These are phyloP conservation scores for Chlorospingus semifuscus DNA, from an alignment of 2,797 vertebrate species.

Conservation along the genomic window DNA sequence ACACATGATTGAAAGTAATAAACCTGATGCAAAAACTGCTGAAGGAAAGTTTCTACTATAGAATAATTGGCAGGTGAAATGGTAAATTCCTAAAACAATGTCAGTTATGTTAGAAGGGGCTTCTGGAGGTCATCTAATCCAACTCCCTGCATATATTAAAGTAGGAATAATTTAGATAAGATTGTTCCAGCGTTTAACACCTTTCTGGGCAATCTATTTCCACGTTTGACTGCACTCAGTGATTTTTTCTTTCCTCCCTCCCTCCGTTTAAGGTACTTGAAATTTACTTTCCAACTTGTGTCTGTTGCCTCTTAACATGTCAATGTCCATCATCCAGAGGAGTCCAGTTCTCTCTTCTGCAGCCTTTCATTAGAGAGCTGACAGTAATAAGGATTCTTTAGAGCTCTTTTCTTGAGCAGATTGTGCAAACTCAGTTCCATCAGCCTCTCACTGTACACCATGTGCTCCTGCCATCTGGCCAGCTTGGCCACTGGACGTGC, in stretches of 20 bases:
- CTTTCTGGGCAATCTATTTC: not conserved
- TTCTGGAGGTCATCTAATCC: not conserved
- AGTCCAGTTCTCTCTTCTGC: not conserved
- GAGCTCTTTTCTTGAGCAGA: not conserved
- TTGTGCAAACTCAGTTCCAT: not conserved
- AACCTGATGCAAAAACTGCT: not conserved
- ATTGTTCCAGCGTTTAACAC: not conserved
- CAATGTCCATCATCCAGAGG: not conserved
- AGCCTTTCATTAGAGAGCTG: not conserved
- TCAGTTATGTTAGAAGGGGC: not conserved
- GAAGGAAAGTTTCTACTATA: not conserved
- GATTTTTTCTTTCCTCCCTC: not conserved
- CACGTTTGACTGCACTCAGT: not conserved
- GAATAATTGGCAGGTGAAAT: not conserved
- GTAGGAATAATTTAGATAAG: not conserved
- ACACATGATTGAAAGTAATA: not conserved
- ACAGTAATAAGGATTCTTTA: not conserved
- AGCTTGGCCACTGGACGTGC: not conserved
- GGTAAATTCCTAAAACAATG: not conserved
- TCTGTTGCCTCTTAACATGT: not conserved
- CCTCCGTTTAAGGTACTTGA: not conserved
- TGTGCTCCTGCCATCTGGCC: not conserved
- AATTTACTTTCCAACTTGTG: not conserved
- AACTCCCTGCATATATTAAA: not conserved
- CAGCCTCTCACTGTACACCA: fast-evolving